Percentiles rank a stretch among this genome's conserved stretches.
Evolutionary conservation across 2,888 invertebrate species (phyloP).

Genomic region (Diaperis boleti): DNA sequence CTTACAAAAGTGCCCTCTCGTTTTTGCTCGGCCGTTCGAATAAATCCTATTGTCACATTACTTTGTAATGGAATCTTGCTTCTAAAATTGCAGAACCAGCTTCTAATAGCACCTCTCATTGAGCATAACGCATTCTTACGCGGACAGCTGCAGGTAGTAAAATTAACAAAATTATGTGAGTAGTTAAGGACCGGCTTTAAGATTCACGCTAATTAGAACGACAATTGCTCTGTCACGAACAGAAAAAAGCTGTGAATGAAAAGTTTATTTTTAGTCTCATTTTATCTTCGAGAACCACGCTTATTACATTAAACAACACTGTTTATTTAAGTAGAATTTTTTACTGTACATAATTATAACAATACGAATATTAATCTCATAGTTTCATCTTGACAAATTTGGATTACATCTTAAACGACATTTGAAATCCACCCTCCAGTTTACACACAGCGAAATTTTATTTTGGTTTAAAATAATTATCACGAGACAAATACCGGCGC

Average conservation of each 20-base stretch:
- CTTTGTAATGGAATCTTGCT: background rate
- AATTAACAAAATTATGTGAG: slow-evolving; percentile 19
- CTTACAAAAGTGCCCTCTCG: background rate
- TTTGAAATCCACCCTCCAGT: too few species aligned
- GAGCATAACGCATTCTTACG: background rate
- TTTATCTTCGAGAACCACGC: background rate
- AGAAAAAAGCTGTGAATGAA: background rate
- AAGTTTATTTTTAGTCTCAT: background rate
- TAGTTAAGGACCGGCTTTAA: slow-evolving; percentile 12
- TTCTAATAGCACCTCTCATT: background rate
- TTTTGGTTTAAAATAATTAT: too few species aligned
- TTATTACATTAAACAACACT: too few species aligned
- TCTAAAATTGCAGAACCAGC: background rate
- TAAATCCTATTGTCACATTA: background rate
- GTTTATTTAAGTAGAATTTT: too few species aligned
- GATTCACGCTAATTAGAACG: slow-evolving; percentile 9
- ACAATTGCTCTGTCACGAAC: slow-evolving; percentile 20
- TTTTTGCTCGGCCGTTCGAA: background rate
- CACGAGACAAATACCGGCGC: too few species aligned
- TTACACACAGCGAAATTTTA: too few species aligned
- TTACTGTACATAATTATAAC: too few species aligned
- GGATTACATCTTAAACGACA: too few species aligned
- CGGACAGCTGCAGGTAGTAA: slow-evolving; percentile 16
- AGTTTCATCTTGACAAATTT: too few species aligned
- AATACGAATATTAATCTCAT: too few species aligned